These are phyloP conservation scores for Drosophila novamexicana DNA, from an alignment of 1,140 invertebrate species.

Conservation along the genomic window DNA sequence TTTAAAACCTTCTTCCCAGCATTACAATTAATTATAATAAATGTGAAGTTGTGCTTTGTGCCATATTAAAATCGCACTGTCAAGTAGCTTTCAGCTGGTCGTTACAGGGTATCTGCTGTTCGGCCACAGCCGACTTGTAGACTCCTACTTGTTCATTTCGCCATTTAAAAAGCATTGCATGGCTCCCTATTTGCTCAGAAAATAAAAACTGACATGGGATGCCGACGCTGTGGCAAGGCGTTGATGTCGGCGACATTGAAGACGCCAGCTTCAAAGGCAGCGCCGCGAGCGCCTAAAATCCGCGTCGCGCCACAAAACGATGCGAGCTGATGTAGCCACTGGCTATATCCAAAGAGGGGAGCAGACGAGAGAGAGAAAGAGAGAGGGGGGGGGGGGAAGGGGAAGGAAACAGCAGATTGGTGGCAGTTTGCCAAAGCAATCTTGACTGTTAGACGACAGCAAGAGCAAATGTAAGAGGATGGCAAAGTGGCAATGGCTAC, in stretches of 20 bases:
- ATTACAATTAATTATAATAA: too few relatives aligned
- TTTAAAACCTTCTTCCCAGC: too few relatives aligned
- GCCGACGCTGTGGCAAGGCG: slow-evolving; percentile 49
- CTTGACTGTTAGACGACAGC: slow-evolving; percentile 40
- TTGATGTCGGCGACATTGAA: slow-evolving; percentile 53
- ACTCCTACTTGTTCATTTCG: slow-evolving; percentile 31
- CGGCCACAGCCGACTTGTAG: not conserved
- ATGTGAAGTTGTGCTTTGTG: too few relatives aligned
- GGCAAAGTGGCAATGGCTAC: not conserved
- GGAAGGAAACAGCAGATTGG: slow-evolving; percentile 11
- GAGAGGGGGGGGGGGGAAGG: too few relatives aligned
- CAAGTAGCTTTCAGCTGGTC: not conserved
- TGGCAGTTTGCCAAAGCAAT: slow-evolving; percentile 45
- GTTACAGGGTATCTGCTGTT: not conserved
- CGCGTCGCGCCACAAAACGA: slow-evolving; percentile 31
- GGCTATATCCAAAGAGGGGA: slow-evolving; percentile 19
- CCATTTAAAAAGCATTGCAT: slow-evolving; percentile 69
- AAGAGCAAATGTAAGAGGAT: slow-evolving; percentile 4
- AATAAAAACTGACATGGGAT: slow-evolving; percentile 51
- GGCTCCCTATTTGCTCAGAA: slow-evolving; percentile 44
- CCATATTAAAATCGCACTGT: too few relatives aligned
- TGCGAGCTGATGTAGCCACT: slow-evolving; percentile 43
- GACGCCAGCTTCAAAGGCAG: slow-evolving; percentile 64
- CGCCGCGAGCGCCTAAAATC: slow-evolving; percentile 53
- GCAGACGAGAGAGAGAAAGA: not conserved